These are phyloP conservation scores for Brotogeris chrysoptera DNA, from an alignment of 2,797 vertebrate genomes.

Conservation along the genomic window DNA sequence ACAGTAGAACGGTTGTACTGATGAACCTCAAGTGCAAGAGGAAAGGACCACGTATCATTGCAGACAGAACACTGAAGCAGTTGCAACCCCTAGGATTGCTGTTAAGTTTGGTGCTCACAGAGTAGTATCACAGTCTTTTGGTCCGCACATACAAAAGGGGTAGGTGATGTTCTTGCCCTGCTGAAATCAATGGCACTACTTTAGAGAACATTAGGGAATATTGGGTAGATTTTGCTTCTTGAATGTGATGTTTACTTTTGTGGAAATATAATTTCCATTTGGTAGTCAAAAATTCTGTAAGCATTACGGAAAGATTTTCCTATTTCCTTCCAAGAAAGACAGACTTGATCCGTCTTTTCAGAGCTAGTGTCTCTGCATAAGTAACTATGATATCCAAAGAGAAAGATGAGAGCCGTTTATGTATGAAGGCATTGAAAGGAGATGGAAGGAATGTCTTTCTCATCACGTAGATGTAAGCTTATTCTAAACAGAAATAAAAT, in stretches of 20 bases:
- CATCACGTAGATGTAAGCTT: not conserved
- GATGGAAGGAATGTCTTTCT: not conserved
- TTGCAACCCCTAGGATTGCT: not conserved
- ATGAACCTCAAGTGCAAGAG: not conserved
- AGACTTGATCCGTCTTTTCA: not conserved
- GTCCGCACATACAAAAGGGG: not conserved
- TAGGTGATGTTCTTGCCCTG: not conserved
- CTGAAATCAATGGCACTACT: not conserved
- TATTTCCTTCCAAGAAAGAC: not conserved
- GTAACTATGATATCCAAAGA: not conserved
- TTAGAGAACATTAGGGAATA: not conserved
- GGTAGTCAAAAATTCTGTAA: not conserved
- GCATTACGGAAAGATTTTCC: not conserved
- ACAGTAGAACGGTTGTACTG: not conserved
- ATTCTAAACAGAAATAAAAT: not conserved
- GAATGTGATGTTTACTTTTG: not conserved
- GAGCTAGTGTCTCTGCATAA: not conserved
- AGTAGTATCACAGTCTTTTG: not conserved
- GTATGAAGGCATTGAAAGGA: not conserved
- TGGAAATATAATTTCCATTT: not conserved
- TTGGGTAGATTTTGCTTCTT: not conserved
- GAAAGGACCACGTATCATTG: fast-evolving
- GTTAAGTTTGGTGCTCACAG: not conserved
- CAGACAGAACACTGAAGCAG: not conserved
- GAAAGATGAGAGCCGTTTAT: not conserved